Evolutionary conservation across 2,797 vertebrate species (phyloP).

Genomic region (Cheirogaleus major): DNA sequence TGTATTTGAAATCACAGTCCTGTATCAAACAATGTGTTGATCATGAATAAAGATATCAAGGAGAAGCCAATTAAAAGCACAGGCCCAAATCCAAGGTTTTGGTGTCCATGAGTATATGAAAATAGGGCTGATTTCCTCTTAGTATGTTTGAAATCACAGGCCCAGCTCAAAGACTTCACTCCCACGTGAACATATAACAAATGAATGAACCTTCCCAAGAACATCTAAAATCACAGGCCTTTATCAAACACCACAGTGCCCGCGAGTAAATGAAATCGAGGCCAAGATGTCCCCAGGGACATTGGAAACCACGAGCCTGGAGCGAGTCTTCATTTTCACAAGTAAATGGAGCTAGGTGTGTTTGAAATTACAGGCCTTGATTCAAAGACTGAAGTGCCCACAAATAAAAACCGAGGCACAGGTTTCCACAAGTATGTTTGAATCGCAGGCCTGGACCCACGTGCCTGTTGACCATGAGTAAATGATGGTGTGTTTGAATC

Average conservation of each 20-base stretch:
- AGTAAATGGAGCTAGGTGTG: background rate
- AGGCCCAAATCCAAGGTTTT: background rate
- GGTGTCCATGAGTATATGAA: background rate
- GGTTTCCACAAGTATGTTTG: background rate
- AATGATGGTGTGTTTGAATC: background rate
- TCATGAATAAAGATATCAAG: background rate
- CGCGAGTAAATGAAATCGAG: background rate
- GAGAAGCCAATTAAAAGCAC: background rate
- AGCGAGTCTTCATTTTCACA: background rate
- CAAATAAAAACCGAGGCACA: background rate
- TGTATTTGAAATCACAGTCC: background rate
- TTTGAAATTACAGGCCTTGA: background rate
- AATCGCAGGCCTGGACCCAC: background rate
- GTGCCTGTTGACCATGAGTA: background rate
- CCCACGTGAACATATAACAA: background rate
- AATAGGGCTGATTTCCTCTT: background rate
- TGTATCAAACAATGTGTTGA: background rate
- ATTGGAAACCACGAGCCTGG: background rate
- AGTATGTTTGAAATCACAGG: background rate
- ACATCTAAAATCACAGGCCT: background rate
- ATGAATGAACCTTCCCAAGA: background rate
- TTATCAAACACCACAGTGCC: background rate
- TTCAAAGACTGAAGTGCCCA: too few species aligned
- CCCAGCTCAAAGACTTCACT: background rate
- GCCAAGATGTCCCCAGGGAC: background rate